Evolutionary conservation across 1,140 invertebrate genomes (phyloP), one percentile per base, ranked within the genome.

Genomic region (Meloidogyne chitwoodi): DNA sequence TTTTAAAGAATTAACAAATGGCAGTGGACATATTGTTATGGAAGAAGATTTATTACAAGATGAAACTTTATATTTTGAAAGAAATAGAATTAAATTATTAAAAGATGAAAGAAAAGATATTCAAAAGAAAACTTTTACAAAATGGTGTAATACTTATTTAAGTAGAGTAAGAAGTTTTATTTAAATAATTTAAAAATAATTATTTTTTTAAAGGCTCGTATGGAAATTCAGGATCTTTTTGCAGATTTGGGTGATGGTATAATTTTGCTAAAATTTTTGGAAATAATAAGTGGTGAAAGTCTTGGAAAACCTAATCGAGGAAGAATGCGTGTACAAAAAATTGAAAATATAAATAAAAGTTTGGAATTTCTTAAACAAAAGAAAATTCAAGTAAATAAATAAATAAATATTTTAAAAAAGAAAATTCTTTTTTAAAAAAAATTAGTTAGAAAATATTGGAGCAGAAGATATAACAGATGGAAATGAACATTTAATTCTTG

Each of bases 51-150:
- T 83, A 38, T 38, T 78, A 12, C 56, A 68, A 48, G 81, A 83
- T 34, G 80, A 82, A 31, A 83, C 82, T 16, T 67, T 73, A 22
- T 84, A 82, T 69, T 83, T 84, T 34, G 82, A 83, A 48, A 73
- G 79, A 62, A 84, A 83, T 69, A 66, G 83, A 34, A 83, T 99
- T 86, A 93, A 93, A 89, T 93, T 93, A 85, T 91, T 98, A 84
- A 94, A 97, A 87, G 94, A 98, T 88, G 96, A 98, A 90, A 91
- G 96, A 78, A 90, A 97, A 73, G 92, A 96, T 88, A 98, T 99
- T 83, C 96, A 99, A 89, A 98, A 99, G 91, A 99, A 99, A 89
- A 99, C 96, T 10, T 99, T 99, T 89, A 98, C 96, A 84, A 99
- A 99, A 95, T 99, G 96, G 96, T 95, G 97, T 91, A 99, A 99